Evolutionary conservation across 1,140 invertebrate genomes (phyloP).

Genomic region (Platorchestia sp.): DNA sequence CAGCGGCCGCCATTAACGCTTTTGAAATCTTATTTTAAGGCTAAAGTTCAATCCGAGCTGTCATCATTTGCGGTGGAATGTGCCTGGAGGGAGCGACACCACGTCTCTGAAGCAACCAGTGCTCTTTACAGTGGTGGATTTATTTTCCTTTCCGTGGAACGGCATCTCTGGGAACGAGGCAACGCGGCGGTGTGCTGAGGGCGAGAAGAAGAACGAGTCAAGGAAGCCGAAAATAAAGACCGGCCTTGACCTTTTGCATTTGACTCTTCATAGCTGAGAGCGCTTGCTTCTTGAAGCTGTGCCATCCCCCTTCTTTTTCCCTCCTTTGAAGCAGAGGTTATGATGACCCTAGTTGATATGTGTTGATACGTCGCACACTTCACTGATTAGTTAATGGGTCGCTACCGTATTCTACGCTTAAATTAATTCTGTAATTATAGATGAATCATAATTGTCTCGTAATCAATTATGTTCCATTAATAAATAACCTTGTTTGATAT

Average conservation of each 20-base stretch:
- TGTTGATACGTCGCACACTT: too few relatives aligned
- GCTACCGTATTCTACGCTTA: too few relatives aligned
- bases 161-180: neutral
- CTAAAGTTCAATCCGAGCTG: neutral
- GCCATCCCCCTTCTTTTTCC: too few relatives aligned
- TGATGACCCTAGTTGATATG: too few relatives aligned
- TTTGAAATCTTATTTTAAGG: neutral
- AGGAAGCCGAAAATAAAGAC: slow-evolving; percentile 41
- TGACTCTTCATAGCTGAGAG: slow-evolving; percentile 19
- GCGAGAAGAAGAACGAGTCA: neutral
- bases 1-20: neutral
- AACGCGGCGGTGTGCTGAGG: neutral
- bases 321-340: neutral
- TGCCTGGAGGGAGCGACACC: slow-evolving; percentile 3
- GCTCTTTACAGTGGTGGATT: neutral
- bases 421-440: too few relatives aligned
- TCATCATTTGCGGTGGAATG: neutral
- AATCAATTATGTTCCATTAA: too few relatives aligned
- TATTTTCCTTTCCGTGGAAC: neutral
- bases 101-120: neutral
- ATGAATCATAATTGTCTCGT: too few relatives aligned
- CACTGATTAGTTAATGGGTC: too few relatives aligned
- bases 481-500: too few relatives aligned
- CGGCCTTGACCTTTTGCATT: slow-evolving; percentile 28
- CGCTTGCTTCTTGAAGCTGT: neutral